These are phyloP conservation scores for Stenchaetothrips biformis DNA, from an alignment of 2,888 invertebrate species.

Conservation along the genomic window DNA sequence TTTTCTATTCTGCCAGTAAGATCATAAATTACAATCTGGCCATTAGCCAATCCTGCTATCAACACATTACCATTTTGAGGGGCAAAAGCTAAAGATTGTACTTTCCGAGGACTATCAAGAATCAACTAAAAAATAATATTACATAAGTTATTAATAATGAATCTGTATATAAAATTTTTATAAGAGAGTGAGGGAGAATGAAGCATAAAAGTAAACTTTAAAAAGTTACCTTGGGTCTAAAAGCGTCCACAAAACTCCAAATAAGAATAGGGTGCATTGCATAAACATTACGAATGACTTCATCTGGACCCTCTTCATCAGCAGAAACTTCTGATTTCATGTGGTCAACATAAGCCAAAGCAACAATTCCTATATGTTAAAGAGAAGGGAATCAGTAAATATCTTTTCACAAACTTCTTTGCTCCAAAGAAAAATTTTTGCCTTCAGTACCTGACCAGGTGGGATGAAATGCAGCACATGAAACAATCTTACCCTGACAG, in stretches of 20 bases:
- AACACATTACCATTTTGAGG: conserved; percentile 42
- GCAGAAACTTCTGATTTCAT: conserved; percentile 31
- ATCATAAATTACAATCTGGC: conserved; percentile 46
- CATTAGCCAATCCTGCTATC: conserved; percentile 44
- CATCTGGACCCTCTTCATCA: conserved; percentile 33
- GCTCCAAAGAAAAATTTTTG: neutral
- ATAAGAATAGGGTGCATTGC: conserved; percentile 46
- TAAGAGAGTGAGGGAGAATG: neutral
- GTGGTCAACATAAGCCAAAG: conserved; percentile 15
- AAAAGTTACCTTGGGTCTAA: conserved; percentile 36
- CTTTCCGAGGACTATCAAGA: conserved; percentile 42
- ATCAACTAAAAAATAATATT: conserved; percentile 36
- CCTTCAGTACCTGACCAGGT: conserved; percentile 46
- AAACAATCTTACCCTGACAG: conserved; percentile 62
- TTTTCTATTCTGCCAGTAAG: conserved; percentile 37
- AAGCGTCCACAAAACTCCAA: conserved; percentile 38
- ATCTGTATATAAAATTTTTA: no score
- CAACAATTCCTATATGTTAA: conserved; percentile 41
- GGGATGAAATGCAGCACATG: conserved; percentile 64
- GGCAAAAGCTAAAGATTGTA: conserved; percentile 43
- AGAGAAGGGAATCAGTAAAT: neutral
- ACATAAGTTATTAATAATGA: neutral
- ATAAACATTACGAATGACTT: conserved; percentile 33
- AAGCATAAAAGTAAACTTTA: neutral
- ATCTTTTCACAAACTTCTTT: neutral